phyloP scores from a whole-genome alignment of 92 coral and sea anemone species.

The Isaurus tuberculatus region DNA sequence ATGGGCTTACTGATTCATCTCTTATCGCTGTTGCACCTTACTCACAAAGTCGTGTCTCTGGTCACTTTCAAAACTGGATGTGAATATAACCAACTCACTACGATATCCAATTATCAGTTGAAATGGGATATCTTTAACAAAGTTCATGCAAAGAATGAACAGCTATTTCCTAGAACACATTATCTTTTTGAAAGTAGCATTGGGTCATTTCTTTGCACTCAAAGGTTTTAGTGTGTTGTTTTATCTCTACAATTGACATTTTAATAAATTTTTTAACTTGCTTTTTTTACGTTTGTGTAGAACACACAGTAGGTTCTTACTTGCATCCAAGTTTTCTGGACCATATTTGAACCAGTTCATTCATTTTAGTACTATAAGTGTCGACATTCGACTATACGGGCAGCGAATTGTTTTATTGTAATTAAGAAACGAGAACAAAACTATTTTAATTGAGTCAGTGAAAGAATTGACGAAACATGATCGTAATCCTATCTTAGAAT shows the following conservation, averaged over 20 bases:
- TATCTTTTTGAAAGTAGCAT: not conserved
- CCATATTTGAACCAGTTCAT: not conserved
- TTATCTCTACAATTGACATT: not conserved
- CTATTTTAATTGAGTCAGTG: not conserved
- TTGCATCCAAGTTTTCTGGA: not conserved
- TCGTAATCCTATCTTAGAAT: not conserved
- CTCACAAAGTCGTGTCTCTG: slow-evolving; percentile 85
- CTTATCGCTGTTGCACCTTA: slow-evolving; percentile 96
- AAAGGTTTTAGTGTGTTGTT: not conserved
- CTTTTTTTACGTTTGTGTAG: not conserved
- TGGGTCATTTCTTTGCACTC: not conserved
- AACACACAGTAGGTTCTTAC: not conserved
- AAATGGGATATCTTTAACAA: not conserved
- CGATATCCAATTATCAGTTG: not conserved
- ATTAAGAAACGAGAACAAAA: not conserved
- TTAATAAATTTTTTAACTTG: not conserved
- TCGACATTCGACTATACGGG: not conserved
- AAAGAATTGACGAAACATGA: not conserved
- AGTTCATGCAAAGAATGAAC: not conserved
- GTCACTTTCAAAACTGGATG: slow-evolving; percentile 93
- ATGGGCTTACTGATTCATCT: slow-evolving; percentile 78
- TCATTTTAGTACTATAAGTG: not conserved
- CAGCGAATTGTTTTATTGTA: not conserved
- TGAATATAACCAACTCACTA: not conserved
- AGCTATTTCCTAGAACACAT: not conserved